Evolutionary conservation across 2,797 vertebrate genomes (phyloP).

Genomic region (Sebastes itinus): DNA sequence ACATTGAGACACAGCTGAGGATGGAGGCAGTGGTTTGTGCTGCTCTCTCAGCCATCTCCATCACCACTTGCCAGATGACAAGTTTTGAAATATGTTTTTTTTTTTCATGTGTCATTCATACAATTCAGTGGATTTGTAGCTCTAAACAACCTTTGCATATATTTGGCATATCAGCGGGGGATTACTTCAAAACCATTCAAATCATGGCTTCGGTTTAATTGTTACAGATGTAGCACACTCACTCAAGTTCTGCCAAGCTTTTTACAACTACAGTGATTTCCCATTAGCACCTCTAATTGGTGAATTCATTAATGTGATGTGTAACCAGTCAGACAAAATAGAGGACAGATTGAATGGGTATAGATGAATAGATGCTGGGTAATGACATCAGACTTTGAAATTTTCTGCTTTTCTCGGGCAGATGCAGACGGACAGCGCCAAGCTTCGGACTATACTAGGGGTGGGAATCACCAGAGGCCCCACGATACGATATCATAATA

Average conservation of each 20-base stretch:
- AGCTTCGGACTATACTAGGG: not conserved
- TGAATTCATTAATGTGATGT: conserved; percentile 44
- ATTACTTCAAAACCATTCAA: conserved; percentile 16
- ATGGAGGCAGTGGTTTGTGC: conserved; percentile 10
- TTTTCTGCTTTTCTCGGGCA: conserved; percentile 9
- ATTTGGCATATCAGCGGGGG: not conserved
- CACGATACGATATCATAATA: too few relatives aligned
- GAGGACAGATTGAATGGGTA: conserved; percentile 24
- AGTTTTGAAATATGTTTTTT: conserved; percentile 18
- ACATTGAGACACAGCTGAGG: conserved; percentile 27
- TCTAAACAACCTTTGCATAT: not conserved
- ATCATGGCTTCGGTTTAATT: conserved; percentile 12
- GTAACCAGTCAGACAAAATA: conserved; percentile 39
- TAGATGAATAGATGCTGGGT: conserved; percentile 12
- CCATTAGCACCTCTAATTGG: conserved; percentile 33
- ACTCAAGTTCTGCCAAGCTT: conserved; percentile 33
- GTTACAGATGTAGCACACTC: conserved; percentile 18
- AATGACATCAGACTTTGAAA: conserved; percentile 19
- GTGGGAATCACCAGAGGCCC: too few relatives aligned
- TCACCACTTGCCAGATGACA: conserved; percentile 3
- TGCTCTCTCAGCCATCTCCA: not conserved
- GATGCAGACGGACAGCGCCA: not conserved
- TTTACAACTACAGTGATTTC: conserved; percentile 49
- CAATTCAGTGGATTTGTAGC: not conserved
- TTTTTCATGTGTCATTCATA: not conserved